Evolutionary conservation across 2,888 invertebrate species (phyloP).

Genomic region (Rhaphigaster nebulosa): DNA sequence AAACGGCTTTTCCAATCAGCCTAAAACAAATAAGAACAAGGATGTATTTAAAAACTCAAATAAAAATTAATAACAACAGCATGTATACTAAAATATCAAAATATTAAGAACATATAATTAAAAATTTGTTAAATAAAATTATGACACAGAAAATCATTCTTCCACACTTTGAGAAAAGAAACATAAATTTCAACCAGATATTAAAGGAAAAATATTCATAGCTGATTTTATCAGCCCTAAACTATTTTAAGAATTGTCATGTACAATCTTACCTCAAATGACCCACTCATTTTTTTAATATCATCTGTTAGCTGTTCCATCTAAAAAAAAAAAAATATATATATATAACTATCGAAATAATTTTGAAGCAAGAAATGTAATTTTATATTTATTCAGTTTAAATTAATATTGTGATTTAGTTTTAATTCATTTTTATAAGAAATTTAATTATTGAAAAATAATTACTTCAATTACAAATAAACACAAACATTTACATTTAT

Average conservation of each 20-base stretch:
- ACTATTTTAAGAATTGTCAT: not conserved
- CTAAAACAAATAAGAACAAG: conserved; percentile 7
- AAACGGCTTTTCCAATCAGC: conserved; percentile 45
- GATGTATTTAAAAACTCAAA: not conserved
- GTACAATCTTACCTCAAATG: conserved; percentile 47
- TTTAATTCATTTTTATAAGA: no score
- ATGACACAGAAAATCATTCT: not conserved
- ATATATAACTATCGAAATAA: not conserved
- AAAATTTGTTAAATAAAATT: not conserved
- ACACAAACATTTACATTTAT: no score
- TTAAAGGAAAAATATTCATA: not conserved
- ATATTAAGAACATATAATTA: not conserved
- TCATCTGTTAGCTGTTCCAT: conserved; percentile 48
- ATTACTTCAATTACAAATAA: no score
- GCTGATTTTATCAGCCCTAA: not conserved
- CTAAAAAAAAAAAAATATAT: conserved; percentile 31
- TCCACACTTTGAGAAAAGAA: not conserved
- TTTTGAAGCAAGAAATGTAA: not conserved
- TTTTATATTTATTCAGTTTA: no score
- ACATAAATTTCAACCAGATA: not conserved
- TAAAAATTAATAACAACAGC: not conserved
- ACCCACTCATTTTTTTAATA: conserved; percentile 52
- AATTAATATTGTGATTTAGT: no score
- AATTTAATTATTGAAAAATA: no score
- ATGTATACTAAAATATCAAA: not conserved